phyloP scores from a whole-genome alignment of 64 coral and sea anemone genomes.

The Stichodactyla helianthus region DNA sequence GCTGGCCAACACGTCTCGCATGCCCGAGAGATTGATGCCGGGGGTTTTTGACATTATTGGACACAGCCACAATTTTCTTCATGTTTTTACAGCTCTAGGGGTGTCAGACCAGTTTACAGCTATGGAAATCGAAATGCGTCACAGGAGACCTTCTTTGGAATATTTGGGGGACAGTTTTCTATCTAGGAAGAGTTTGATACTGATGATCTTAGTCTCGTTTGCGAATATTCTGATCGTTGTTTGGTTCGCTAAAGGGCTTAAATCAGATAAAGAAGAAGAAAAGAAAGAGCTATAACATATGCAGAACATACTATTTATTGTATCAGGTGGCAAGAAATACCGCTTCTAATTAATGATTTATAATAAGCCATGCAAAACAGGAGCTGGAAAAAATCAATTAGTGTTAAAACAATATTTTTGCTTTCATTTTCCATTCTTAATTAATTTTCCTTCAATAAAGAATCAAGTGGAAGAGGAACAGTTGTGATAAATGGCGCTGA shows the following conservation, averaged over 20 bases:
- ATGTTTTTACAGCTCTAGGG: slow-evolving; percentile 78
- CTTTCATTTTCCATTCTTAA: background rate
- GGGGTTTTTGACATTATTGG: slow-evolving; percentile 76
- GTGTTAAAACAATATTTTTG: background rate
- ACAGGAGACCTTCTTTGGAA: slow-evolving; percentile 43
- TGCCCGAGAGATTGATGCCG: slow-evolving; percentile 76
- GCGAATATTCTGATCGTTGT: slow-evolving; percentile 60
- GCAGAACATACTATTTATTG: background rate
- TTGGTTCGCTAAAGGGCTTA: slow-evolving; percentile 59
- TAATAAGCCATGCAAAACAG: background rate
- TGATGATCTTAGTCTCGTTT: slow-evolving; percentile 56
- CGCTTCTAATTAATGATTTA: background rate
- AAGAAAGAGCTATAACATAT: slow-evolving; percentile 43
- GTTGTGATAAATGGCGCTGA: background rate
- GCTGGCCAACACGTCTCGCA: slow-evolving; percentile 66
- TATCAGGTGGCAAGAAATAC: background rate
- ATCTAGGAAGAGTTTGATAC: slow-evolving; percentile 53
- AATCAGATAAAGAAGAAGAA: slow-evolving; percentile 87
- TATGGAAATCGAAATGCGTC: slow-evolving; percentile 63
- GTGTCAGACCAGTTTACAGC: slow-evolving; percentile 79
- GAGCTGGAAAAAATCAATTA: background rate
- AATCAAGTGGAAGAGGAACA: too few relatives aligned
- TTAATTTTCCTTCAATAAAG: background rate
- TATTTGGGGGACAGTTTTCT: slow-evolving; percentile 2
- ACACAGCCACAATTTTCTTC: slow-evolving; percentile 88